Conservation (phyloP, 1,140 invertebrate genomes). For the Sitophilus oryzae region DNA sequence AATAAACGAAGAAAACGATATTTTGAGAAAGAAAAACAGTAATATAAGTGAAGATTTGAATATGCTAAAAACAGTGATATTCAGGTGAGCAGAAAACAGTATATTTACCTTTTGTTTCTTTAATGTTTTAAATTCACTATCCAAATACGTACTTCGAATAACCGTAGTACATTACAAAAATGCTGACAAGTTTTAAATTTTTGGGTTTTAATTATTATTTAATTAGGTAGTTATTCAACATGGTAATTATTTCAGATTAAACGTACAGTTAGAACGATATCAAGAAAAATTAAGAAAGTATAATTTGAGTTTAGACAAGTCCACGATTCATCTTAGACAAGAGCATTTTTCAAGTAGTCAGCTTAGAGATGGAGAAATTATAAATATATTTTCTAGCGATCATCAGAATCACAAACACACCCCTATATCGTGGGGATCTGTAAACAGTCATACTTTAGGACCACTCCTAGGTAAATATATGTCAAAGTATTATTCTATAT, state of each 20-base stretch:
- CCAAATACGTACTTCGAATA: too few relatives aligned
- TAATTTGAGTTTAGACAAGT: constrained; percentile 32
- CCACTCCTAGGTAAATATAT: constrained; percentile 13
- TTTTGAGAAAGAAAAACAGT: constrained; percentile 47
- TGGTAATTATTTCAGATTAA: constrained; percentile 46
- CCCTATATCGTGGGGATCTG: constrained; percentile 48
- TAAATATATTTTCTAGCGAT: constrained; percentile 30
- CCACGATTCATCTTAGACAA: constrained; percentile 5
- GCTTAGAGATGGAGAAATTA: constrained; percentile 33
- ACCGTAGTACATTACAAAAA: too few relatives aligned
- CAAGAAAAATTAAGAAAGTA: constrained; percentile 54
- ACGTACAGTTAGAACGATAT: constrained; percentile 60
- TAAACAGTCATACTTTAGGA: constrained; percentile 48
- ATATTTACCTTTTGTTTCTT: constrained; percentile 6
- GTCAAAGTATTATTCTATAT: neutral
- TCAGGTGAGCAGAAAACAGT: constrained; percentile 43
- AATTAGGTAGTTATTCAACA: too few relatives aligned
- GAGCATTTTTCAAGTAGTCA: constrained; percentile 12
- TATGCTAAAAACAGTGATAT: constrained; percentile 62
- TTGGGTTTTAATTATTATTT: too few relatives aligned
- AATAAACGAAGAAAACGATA: constrained; percentile 44
- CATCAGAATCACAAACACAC: constrained; percentile 37
- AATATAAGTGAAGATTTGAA: constrained; percentile 53
- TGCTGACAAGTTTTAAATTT: too few relatives aligned
- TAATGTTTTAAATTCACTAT: too few relatives aligned